phyloP scores from a whole-genome alignment of 1,140 invertebrate species.

The Geopemphigus sp. region DNA sequence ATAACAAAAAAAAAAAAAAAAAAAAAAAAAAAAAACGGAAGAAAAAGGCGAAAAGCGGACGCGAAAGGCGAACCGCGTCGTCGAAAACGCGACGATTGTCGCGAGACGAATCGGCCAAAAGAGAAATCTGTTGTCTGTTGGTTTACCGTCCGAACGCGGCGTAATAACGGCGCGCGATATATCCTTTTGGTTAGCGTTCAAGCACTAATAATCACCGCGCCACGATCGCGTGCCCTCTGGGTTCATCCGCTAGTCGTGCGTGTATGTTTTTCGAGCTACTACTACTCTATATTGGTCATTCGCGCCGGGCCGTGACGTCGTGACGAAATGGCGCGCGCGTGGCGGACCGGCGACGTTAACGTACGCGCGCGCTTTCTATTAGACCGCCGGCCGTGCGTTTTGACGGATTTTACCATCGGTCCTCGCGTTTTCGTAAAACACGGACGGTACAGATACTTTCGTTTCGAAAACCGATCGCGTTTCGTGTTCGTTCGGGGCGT shows the following conservation, averaged over 20 bases:
- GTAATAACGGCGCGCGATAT: too few relatives aligned
- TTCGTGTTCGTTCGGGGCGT: too few relatives aligned
- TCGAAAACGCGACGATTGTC: too few relatives aligned
- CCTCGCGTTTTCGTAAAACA: not conserved
- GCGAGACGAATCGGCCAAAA: too few relatives aligned
- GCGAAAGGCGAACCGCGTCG: too few relatives aligned
- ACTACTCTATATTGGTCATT: too few relatives aligned
- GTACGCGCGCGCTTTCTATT: not conserved
- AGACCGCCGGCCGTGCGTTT: not conserved
- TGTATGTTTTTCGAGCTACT: conserved; percentile 29
- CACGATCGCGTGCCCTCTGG: conserved; percentile 10
- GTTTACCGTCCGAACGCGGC: too few relatives aligned
- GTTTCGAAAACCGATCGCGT: too few relatives aligned
- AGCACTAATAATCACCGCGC: conserved; percentile 47
- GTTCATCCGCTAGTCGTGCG: conserved; percentile 26
- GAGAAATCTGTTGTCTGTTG: conserved; percentile 37
- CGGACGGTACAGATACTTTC: conserved; percentile 26
- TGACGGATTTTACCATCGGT: too few relatives aligned
- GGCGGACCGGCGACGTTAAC: conserved; percentile 11
- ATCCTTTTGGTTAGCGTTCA: conserved; percentile 38
- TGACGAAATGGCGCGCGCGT: not conserved
- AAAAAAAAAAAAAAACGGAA: too few relatives aligned
- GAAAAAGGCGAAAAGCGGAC: too few relatives aligned
- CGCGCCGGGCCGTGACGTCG: not conserved
- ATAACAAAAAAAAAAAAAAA: not conserved